Percentiles rank a stretch among this genome's conserved stretches.
phyloP scores from a whole-genome alignment of 2,113 vertebrate species.

The Heloderma charlesbogerti region DNA sequence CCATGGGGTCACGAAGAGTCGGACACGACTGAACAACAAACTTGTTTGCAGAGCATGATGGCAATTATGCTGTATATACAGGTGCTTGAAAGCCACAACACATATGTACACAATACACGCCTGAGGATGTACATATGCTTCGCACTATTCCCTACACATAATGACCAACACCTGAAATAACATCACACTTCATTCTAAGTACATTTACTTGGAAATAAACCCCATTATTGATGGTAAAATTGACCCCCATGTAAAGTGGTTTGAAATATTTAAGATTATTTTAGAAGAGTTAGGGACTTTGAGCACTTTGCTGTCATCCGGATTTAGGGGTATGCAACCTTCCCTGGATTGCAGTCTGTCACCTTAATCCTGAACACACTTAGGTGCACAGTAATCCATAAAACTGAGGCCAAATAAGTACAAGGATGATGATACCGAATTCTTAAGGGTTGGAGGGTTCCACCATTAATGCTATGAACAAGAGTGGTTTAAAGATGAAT shows the following conservation, averaged over 20 bases:
- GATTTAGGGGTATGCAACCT: background rate
- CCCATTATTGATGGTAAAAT: background rate
- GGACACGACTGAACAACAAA: too few species aligned
- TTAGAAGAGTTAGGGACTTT: background rate
- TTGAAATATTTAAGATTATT: background rate
- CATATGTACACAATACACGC: background rate
- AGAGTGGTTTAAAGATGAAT: background rate
- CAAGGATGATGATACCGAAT: background rate
- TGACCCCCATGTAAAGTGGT: background rate
- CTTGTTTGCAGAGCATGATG: background rate
- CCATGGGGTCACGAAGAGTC: too few species aligned
- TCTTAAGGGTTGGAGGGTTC: background rate
- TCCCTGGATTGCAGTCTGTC: background rate
- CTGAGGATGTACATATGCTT: background rate
- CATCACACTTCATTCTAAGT: background rate
- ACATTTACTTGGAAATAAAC: background rate
- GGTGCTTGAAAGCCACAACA: background rate
- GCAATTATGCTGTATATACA: too few species aligned
- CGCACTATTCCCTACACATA: background rate
- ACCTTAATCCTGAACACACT: background rate
- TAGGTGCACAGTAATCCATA: background rate
- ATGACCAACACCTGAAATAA: background rate
- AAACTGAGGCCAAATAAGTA: background rate
- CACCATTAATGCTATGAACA: background rate
- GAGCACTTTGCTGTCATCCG: background rate